Evolutionary conservation across 2,888 invertebrate genomes (phyloP).

Genomic region (Drosophila ezoana): DNA sequence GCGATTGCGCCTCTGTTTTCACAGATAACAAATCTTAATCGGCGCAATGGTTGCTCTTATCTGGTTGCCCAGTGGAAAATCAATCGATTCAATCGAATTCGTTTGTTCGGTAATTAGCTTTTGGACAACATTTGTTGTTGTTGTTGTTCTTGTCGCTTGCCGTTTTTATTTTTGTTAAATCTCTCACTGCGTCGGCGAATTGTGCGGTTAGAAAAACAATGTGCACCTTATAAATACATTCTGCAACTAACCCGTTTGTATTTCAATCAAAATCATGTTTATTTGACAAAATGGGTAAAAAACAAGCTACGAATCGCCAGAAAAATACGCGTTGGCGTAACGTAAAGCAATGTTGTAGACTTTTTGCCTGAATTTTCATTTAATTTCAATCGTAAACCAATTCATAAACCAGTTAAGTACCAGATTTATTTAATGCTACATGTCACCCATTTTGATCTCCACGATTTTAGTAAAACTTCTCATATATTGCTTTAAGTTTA

Average conservation of each 20-base stretch:
- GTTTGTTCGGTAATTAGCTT: conserved; percentile 80
- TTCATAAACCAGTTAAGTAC: too few relatives aligned
- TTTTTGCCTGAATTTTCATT: too few relatives aligned
- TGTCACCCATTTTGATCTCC: too few relatives aligned
- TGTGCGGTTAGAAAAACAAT: conserved; percentile 46
- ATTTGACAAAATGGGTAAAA: not conserved
- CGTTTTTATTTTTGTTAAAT: conserved; percentile 1
- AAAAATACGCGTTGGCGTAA: too few relatives aligned
- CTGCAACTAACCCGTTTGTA: conserved; percentile 1
- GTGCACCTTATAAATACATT: conserved; percentile 39
- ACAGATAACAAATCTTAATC: conserved; percentile 84
- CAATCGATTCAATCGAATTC: conserved; percentile 74
- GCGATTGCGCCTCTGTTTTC: conserved; percentile 81
- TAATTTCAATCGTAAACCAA: too few relatives aligned
- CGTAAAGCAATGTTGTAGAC: too few relatives aligned
- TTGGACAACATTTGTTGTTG: conserved; percentile 57
- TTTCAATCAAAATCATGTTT: conserved; percentile 13
- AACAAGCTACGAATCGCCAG: not conserved
- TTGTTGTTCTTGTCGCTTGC: conserved; percentile 8
- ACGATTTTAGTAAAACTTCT: too few relatives aligned
- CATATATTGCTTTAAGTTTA: too few relatives aligned
- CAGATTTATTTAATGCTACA: too few relatives aligned
- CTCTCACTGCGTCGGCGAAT: conserved; percentile 5
- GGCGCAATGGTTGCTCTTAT: conserved; percentile 72
- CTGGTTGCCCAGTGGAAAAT: conserved; percentile 62